Evolutionary conservation across 2,888 invertebrate genomes (phyloP).

Genomic region (Trisateles emortualis): DNA sequence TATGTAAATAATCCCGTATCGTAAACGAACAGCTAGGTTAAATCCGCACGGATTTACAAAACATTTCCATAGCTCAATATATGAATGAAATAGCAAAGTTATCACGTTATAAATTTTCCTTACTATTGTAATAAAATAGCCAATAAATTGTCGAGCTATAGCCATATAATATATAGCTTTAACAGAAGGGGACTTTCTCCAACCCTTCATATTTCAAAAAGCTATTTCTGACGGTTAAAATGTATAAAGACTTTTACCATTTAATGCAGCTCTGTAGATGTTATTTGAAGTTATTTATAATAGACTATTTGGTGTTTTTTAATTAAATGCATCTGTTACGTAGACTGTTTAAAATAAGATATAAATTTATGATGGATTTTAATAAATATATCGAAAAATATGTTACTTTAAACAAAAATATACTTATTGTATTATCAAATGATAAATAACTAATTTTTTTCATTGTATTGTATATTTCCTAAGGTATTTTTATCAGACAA

Average conservation of each 20-base stretch:
- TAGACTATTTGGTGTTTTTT: slow-evolving; percentile 5
- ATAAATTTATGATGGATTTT: no score
- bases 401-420: no score
- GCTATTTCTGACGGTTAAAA: slow-evolving; percentile 13
- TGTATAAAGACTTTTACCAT: slow-evolving; percentile 31
- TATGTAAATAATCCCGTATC: slow-evolving; percentile 32
- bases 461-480: no score
- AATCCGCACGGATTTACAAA: slow-evolving; percentile 59
- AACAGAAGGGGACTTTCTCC: slow-evolving; percentile 53
- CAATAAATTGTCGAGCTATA: slow-evolving; percentile 82
- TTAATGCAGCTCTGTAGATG: slow-evolving; percentile 12
- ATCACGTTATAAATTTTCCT: slow-evolving; percentile 81
- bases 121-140: slow-evolving; percentile 75
- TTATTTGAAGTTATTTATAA: slow-evolving; percentile 13
- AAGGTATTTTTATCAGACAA: no score
- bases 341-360: not conserved
- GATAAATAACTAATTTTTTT: no score
- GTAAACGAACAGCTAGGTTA: slow-evolving; percentile 21
- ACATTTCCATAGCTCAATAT: slow-evolving; percentile 63
- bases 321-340: not conserved
- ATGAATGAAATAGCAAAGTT: slow-evolving; percentile 70
- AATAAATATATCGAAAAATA: no score
- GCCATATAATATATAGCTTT: slow-evolving; percentile 44
- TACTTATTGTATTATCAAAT: no score
- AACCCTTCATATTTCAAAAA: slow-evolving; percentile 56